Percentiles rank a stretch among this genome's conserved stretches.
phyloP scores from a whole-genome alignment of 2,797 vertebrate genomes.

The Pantherophis vulpinus region DNA sequence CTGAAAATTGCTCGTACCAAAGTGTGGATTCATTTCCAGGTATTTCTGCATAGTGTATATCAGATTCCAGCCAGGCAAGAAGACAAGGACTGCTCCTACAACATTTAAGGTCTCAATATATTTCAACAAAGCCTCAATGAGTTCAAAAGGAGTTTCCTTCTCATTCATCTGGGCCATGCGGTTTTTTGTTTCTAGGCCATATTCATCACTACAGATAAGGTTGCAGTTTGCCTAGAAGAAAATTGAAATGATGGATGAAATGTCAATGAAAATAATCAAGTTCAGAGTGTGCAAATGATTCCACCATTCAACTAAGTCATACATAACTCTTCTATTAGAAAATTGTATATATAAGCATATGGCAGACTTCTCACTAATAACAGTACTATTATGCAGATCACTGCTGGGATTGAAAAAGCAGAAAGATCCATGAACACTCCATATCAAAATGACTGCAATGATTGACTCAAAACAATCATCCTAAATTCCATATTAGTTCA shows the following conservation, averaged over 20 bases:
- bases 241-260: background rate
- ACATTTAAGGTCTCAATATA: constrained; percentile 91
- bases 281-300: background rate
- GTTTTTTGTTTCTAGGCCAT: constrained; percentile 82
- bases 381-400: background rate
- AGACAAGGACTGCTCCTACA: constrained; percentile 87
- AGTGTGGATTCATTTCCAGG: constrained; percentile 89
- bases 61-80: constrained; percentile 96
- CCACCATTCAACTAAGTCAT: background rate
- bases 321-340: background rate
- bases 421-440: background rate
- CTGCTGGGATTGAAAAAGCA: background rate
- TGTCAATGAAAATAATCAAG: background rate
- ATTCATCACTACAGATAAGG: constrained; percentile 82
- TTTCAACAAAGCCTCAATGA: constrained; percentile 89
- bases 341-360: background rate
- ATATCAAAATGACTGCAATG: background rate
- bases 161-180: constrained; percentile 90
- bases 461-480: background rate
- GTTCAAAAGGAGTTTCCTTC: constrained; percentile 92
- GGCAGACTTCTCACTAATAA: background rate
- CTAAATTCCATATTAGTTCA: background rate
- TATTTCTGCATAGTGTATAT: constrained; percentile 95
- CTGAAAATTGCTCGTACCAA: constrained; percentile 74
- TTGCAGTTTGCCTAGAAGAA: constrained; percentile 87